Base-by-base conservation (phyloP, 1,140 invertebrate species). In the Theocolax elegans region DNA sequence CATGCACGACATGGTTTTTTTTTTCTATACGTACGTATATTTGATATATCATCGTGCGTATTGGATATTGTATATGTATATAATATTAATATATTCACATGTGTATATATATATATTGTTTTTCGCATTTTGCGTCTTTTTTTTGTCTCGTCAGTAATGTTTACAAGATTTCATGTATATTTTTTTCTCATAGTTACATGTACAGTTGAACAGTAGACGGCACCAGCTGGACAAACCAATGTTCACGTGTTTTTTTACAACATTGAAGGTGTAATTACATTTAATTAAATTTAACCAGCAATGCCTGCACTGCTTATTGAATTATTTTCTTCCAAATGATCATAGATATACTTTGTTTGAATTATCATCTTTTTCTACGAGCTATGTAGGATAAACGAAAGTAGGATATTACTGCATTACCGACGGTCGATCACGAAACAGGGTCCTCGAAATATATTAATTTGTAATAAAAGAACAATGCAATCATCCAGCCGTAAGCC, bases 141-240 rank as follows among this genome's bases (percentile, higher is more conserved):
- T 35, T 71, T 48, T 27, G 51, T 53, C 40, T 62, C 23, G 23
- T 23, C 35, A 68, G 31, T 42, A 35, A 63, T 42, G 42, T 65
- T 70, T 40, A 38, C 25, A 62, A 21, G 21, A 17, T 53, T 27
- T 60, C 38, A 71, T 67, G 59, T 62, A 65, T 72, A 40, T 67
- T 74, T 19, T 48, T 58, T 70, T 72, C 72, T 59, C 70, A 68
- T 77, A 74, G 74, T 80, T n/a, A 77, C 76, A 80, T 77, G 68
- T 81, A 81, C 77, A 77, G 77, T 80, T 81, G 81, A 84, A 84
- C 80, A 81, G 74, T 82, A 84, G 82, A 79, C 78, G 79, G 77
- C 77, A 81, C 81, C 76, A 80, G 79, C 79, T 84, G 82, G 81
- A 82, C 77, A 80, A 75, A 81, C 71, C 72, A 69, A 72, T 67